A percentile compares a stretch with the other conserved stretches of the same genome.
These are phyloP conservation scores for Galago senegalensis DNA, from an alignment of 2,797 vertebrate genomes.

Conservation along the genomic window DNA sequence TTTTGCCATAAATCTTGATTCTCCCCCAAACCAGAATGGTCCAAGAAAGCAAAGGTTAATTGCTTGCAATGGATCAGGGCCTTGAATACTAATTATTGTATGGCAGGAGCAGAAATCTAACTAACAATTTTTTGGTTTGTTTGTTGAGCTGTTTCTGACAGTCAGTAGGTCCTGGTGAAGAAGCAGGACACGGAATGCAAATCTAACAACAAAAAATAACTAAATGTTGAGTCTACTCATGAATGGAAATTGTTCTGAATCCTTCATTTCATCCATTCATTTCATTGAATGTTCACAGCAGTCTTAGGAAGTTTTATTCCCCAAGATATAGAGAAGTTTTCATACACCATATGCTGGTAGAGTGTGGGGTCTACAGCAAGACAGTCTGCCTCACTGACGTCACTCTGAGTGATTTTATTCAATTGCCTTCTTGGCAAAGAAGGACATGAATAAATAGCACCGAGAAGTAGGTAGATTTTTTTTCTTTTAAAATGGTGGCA, in stretches of 20 bases:
- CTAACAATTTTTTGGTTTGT: neutral
- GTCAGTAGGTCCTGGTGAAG: neutral
- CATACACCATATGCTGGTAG: neutral
- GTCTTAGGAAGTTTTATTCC: neutral
- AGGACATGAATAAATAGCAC: neutral
- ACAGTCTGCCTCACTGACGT: neutral
- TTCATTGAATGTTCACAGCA: neutral
- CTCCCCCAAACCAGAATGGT: neutral
- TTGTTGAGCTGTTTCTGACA: neutral
- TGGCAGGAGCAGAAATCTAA: neutral
- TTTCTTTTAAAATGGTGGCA: neutral
- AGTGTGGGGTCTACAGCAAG: neutral
- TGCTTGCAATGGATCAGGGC: neutral
- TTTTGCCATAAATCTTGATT: neutral
- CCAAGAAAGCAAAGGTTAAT: neutral
- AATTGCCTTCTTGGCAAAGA: neutral
- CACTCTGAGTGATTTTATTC: neutral
- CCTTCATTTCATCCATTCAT: neutral
- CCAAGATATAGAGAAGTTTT: neutral
- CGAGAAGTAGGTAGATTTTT: neutral
- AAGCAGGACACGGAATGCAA: neutral
- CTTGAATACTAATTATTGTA: neutral
- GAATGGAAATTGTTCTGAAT: neutral
- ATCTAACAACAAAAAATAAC: neutral
- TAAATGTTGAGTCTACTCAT: neutral